Conservation (phyloP, 2,888 invertebrate genomes). For the Andrena flavipes region DNA sequence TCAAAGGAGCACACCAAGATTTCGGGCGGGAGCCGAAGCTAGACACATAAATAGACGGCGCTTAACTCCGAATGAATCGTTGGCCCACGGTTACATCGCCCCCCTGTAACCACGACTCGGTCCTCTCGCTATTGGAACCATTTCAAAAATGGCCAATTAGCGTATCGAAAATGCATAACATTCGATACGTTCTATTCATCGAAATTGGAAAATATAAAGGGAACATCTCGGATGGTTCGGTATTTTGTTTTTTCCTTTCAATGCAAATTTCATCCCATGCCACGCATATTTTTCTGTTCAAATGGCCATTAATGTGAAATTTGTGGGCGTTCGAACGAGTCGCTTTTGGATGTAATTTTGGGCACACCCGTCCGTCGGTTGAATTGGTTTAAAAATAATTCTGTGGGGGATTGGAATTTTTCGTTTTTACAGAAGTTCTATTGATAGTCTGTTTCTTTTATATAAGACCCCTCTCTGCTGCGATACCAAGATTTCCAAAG, state of each 20-base stretch:
- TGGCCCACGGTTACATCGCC: neutral
- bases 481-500: neutral
- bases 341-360: too few species aligned
- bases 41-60: conserved; percentile 46
- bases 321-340: too few species aligned
- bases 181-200: neutral
- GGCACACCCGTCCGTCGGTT: too few species aligned
- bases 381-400: neutral
- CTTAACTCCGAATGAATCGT: conserved; percentile 5
- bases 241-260: too few species aligned
- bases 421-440: neutral
- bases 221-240: too few species aligned
- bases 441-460: neutral
- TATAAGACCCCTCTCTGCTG: neutral
- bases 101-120: neutral
- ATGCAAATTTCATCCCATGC: too few species aligned
- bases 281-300: too few species aligned
- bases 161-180: neutral
- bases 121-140: conserved; percentile 4
- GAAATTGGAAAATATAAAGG: neutral
- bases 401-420: neutral
- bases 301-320: too few species aligned
- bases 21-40: conserved; percentile 36
- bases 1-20: conserved; percentile 48
- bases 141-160: conserved; percentile 19